Conservation (phyloP, 1,140 invertebrate genomes). For the Eriocheir sinensis region DNA sequence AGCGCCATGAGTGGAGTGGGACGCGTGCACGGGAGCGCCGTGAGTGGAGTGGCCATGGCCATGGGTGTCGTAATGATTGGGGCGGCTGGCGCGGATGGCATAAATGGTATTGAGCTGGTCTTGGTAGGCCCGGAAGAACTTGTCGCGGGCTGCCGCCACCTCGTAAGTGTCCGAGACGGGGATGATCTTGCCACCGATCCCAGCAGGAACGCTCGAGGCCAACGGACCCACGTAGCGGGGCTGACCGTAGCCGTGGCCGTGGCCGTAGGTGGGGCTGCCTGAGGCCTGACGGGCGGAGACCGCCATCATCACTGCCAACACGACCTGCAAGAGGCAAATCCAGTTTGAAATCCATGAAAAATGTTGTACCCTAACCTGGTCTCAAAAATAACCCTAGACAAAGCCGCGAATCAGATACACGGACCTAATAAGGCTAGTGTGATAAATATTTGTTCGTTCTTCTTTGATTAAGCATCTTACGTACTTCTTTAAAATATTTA, state of each 20-base stretch:
- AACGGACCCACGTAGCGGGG: constrained; percentile 19
- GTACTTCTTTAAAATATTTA: no score
- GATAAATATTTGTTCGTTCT: no score
- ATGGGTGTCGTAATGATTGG: neutral
- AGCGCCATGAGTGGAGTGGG: neutral
- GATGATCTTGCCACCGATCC: constrained; percentile 7
- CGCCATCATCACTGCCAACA: constrained; percentile 62
- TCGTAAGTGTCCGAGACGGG: constrained; percentile 41
- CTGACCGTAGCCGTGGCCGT: neutral
- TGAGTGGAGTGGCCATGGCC: neutral
- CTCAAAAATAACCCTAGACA: no score
- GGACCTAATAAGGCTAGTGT: no score
- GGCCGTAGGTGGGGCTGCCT: constrained; percentile 18
- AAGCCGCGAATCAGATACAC: no score
- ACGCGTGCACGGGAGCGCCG: neutral
- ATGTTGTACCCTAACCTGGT: no score
- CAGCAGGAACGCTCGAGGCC: neutral
- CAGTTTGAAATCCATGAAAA: no score
- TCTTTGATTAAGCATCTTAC: no score
- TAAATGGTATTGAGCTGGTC: constrained; percentile 9
- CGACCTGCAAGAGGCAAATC: no score
- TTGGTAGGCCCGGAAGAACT: constrained; percentile 67
- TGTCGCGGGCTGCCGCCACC: constrained; percentile 64
- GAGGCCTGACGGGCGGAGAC: constrained; percentile 46
- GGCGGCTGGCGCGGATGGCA: neutral